Percentiles rank a stretch among this genome's conserved stretches.
phyloP scores from a whole-genome alignment of 2,113 vertebrate genomes.

The Poicephalus meyeri region DNA sequence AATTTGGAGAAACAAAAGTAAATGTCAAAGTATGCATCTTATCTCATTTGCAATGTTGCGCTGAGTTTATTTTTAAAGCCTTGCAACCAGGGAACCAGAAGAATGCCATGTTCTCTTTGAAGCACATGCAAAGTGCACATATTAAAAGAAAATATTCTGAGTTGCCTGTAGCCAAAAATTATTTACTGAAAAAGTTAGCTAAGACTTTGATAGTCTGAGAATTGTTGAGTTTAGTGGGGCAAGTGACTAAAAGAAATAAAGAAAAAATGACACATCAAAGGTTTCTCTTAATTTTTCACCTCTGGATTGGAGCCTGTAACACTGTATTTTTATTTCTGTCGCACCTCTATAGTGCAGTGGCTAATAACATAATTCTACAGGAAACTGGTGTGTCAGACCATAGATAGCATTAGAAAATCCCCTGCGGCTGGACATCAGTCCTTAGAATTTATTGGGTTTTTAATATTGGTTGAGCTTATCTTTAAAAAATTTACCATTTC shows the following conservation, averaged over 20 bases:
- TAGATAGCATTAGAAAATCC: rapidly evolving
- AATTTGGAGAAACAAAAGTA: constrained; percentile 51
- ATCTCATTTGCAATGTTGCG: constrained; percentile 25
- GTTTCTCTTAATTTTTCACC: background rate
- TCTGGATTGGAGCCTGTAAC: background rate
- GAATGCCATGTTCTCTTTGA: constrained; percentile 15
- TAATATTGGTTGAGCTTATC: background rate
- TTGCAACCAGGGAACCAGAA: constrained; percentile 38
- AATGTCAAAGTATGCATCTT: constrained; percentile 38
- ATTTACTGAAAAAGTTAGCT: background rate
- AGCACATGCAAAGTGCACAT: background rate
- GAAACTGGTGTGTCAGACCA: background rate
- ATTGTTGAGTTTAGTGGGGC: background rate
- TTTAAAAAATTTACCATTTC: background rate
- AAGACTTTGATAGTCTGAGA: background rate
- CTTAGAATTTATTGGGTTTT: background rate
- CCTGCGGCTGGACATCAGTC: background rate
- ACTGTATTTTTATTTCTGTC: background rate
- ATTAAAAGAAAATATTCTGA: background rate
- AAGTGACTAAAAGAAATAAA: background rate
- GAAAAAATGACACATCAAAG: background rate
- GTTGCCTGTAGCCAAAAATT: background rate
- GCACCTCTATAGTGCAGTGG: background rate
- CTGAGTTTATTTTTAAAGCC: constrained; percentile 50
- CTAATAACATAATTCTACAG: background rate